Conservation (phyloP, 2,888 invertebrate species). For the Conops quadrifasciatus region DNA sequence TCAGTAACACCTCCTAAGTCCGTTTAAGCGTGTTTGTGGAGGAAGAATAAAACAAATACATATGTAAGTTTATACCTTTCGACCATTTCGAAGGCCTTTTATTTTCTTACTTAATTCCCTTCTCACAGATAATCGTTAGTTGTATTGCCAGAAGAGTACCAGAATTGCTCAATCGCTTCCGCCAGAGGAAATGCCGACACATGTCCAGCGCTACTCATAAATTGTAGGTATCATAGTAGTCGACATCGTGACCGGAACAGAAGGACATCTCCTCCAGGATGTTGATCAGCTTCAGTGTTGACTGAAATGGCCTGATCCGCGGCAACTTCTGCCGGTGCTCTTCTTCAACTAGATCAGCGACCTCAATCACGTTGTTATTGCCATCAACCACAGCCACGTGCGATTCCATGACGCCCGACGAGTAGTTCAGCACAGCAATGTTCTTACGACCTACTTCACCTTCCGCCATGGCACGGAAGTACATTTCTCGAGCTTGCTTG, state of each 20-base stretch:
- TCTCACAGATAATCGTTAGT: conserved; percentile 16
- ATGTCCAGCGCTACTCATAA: conserved; percentile 54
- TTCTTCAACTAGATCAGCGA: conserved; percentile 47
- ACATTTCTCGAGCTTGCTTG: conserved; percentile 60
- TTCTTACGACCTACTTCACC: conserved; percentile 49
- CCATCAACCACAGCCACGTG: conserved; percentile 52
- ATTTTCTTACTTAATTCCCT: conserved; percentile 23
- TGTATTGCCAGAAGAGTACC: conserved; percentile 43
- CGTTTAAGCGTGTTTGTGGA: too few species aligned
- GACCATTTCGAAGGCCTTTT: too few species aligned
- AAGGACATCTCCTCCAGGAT: conserved; percentile 58
- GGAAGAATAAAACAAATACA: too few species aligned
- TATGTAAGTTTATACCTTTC: too few species aligned
- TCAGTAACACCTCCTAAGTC: too few species aligned
- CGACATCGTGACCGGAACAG: conserved; percentile 61
- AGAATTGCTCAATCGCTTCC: conserved; percentile 31
- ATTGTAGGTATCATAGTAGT: conserved; percentile 59
- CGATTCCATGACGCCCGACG: conserved; percentile 53
- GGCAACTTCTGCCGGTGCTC: conserved; percentile 43
- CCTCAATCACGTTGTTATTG: conserved; percentile 54
- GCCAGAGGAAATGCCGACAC: conserved; percentile 43
- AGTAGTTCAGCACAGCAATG: conserved; percentile 57
- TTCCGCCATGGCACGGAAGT: conserved; percentile 59
- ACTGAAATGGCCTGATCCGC: conserved; percentile 51
- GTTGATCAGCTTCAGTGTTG: conserved; percentile 57